Percentiles rank a stretch among this genome's conserved stretches.
Evolutionary conservation across 2,888 invertebrate genomes (phyloP).

Genomic region (Deilephila porcellus): DNA sequence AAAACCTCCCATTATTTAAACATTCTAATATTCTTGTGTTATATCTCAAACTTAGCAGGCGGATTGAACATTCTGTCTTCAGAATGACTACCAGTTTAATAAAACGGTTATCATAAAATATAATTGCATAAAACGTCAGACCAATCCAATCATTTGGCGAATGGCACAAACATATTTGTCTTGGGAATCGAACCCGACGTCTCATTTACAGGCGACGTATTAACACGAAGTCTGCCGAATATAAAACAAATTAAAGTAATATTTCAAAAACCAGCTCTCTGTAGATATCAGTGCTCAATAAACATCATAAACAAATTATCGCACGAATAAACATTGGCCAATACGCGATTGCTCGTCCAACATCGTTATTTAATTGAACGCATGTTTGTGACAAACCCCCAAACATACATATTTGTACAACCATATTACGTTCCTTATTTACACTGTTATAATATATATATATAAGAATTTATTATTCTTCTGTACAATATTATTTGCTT

Average conservation of each 20-base stretch:
- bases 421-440: slow-evolving; percentile 46
- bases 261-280: background rate
- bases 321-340: slow-evolving; percentile 33
- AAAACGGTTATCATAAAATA: background rate
- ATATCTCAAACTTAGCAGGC: too few relatives aligned
- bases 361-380: slow-evolving; percentile 56
- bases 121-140: background rate
- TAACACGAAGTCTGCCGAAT: too few relatives aligned
- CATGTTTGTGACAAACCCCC: slow-evolving; percentile 49
- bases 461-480: background rate
- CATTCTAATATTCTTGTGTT: too few relatives aligned
- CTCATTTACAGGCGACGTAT: too few relatives aligned
- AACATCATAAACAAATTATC: background rate
- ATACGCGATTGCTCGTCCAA: slow-evolving; percentile 49
- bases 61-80: background rate
- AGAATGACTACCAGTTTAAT: background rate
- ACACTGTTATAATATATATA: slow-evolving; percentile 31
- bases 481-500: background rate
- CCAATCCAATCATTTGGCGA: too few relatives aligned
- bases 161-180: too few relatives aligned
- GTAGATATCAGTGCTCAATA: background rate
- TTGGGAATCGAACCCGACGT: too few relatives aligned
- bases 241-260: too few relatives aligned
- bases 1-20: too few relatives aligned
- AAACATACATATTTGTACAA: slow-evolving; percentile 44